phyloP scores from a whole-genome alignment of 2,888 invertebrate genomes.

The Melitaea athalia region DNA sequence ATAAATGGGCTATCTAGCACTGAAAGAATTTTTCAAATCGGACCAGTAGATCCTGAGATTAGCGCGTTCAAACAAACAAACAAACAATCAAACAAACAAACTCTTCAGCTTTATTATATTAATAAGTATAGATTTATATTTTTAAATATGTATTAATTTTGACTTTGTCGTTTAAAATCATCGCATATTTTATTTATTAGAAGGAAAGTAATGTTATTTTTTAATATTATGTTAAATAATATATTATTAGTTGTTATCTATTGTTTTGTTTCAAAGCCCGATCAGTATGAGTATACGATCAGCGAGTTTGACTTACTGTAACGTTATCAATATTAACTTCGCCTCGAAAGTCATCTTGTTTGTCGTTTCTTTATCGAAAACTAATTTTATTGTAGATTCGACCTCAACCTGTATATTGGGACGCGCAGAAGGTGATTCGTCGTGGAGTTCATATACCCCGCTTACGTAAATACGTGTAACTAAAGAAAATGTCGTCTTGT shows the following conservation, averaged over 20 bases:
- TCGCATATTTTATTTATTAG: no score
- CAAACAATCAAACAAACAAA: no score
- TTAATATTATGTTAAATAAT: no score
- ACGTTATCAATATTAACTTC: constrained; percentile 44
- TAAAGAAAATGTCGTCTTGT: constrained; percentile 55
- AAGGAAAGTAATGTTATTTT: no score
- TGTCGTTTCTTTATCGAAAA: constrained; percentile 68
- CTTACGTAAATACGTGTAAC: constrained; percentile 75
- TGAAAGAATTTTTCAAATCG: no score
- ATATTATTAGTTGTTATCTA: not conserved
- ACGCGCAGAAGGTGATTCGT: constrained; percentile 72
- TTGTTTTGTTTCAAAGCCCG: constrained; percentile 3
- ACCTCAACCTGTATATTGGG: constrained; percentile 77
- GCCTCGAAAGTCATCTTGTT: constrained; percentile 60
- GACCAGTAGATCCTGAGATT: no score
- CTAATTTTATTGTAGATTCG: constrained; percentile 69
- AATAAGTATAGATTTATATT: no score
- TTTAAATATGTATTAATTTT: no score
- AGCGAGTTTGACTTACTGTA: constrained; percentile 27
- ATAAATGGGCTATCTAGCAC: no score
- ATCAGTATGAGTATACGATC: constrained; percentile 10
- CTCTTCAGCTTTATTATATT: no score
- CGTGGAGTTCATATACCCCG: constrained; percentile 68
- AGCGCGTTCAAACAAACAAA: no score
- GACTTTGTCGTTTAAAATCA: no score